Percentiles rank a stretch among this genome's conserved stretches.
Conservation (phyloP, 2,797 vertebrate genomes). For the Chaetophractus vellerosus region DNA sequence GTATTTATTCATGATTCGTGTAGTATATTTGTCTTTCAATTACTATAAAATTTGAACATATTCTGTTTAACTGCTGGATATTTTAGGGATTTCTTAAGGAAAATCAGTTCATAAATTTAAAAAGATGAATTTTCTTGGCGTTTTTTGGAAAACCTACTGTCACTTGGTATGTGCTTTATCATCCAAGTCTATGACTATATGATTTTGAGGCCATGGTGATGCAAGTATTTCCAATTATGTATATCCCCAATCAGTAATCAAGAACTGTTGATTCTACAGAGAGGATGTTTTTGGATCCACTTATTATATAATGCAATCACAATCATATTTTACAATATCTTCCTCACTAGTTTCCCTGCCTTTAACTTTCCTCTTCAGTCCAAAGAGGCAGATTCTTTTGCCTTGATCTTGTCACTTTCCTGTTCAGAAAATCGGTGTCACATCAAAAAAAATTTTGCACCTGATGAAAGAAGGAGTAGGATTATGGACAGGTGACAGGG, state of each 20-base stretch:
- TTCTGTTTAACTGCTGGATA: not conserved
- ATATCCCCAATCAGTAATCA: not conserved
- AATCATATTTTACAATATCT: not conserved
- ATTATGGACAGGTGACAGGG: not conserved
- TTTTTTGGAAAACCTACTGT: not conserved
- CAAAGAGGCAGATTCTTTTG: not conserved
- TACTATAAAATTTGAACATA: not conserved
- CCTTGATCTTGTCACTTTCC: not conserved
- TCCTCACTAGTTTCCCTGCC: not conserved
- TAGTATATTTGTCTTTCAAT: not conserved
- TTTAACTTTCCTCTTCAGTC: not conserved
- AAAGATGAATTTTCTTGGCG: not conserved
- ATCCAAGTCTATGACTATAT: not conserved
- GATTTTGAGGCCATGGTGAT: not conserved
- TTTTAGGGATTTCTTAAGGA: slow-evolving; percentile 43
- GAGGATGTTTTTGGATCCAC: not conserved
- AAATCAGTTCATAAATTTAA: not conserved
- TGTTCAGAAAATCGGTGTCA: not conserved
- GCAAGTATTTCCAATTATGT: not conserved
- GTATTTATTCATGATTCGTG: not conserved
- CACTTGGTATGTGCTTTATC: not conserved
- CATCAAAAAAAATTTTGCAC: not conserved
- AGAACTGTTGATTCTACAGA: not conserved
- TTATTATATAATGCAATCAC: not conserved
- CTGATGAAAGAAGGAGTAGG: not conserved